Conservation (phyloP, 2,113 vertebrate genomes). For the Rallus limicola region DNA sequence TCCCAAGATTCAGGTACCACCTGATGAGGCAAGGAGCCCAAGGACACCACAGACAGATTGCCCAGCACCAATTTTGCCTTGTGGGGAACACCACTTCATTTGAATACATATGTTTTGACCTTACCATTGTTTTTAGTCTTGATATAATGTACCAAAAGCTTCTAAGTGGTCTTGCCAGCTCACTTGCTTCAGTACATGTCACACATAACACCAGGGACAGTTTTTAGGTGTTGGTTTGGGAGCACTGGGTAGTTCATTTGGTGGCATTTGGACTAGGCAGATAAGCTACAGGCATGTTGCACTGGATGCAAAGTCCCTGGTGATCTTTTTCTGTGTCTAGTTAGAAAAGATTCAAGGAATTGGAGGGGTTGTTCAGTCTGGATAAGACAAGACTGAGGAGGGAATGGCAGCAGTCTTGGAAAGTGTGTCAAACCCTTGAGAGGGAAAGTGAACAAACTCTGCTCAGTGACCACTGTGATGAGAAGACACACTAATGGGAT, state of each 20-base stretch:
- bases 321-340: neutral
- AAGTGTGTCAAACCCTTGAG: neutral
- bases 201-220: neutral
- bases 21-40: accelerated
- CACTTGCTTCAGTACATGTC: neutral
- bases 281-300: neutral
- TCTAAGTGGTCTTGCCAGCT: neutral
- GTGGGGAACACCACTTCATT: neutral
- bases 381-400: neutral
- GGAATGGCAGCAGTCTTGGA: neutral
- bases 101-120: accelerated
- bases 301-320: neutral
- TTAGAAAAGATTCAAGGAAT: neutral
- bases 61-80: accelerated
- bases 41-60: too few species aligned
- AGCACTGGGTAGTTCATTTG: accelerated
- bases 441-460: neutral
- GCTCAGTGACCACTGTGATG: neutral
- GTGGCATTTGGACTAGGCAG: neutral
- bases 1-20: neutral
- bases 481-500: neutral
- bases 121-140: neutral
- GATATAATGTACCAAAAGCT: neutral
- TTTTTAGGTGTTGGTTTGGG: neutral
- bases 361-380: neutral